Percentiles rank a stretch among this genome's conserved stretches.
Evolutionary conservation across 1,140 invertebrate species (phyloP).

Genomic region (Aphis craccivora): DNA sequence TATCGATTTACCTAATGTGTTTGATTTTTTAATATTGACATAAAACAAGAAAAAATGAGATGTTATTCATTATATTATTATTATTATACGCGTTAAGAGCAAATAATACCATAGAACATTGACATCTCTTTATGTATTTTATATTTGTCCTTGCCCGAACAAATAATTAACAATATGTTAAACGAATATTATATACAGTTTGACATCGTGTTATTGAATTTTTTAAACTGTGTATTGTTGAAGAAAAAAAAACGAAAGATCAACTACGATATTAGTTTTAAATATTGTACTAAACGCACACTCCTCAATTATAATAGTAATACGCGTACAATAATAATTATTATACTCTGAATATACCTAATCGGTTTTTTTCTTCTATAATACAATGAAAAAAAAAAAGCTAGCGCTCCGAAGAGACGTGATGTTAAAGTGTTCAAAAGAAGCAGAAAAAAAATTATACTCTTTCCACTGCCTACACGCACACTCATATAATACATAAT

Average conservation of each 20-base stretch:
- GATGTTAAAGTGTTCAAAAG: constrained; percentile 9
- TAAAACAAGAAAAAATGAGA: too few relatives aligned
- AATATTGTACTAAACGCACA: not conserved
- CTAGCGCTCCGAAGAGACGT: not conserved
- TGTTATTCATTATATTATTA: too few relatives aligned
- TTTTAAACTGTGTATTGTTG: not conserved
- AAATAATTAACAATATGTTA: not conserved
- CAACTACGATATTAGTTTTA: not conserved
- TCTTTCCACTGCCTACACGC: not conserved
- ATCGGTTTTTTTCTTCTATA: not conserved
- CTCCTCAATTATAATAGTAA: not conserved
- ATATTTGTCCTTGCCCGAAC: not conserved
- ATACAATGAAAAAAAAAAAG: not conserved
- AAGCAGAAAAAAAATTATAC: not conserved
- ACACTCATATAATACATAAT: not conserved
- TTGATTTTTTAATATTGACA: not conserved
- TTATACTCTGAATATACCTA: not conserved
- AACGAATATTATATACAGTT: not conserved
- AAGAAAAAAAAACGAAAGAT: not conserved
- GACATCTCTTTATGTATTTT: too few relatives aligned
- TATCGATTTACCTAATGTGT: not conserved
- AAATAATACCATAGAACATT: too few relatives aligned
- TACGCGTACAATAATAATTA: constrained; percentile 16
- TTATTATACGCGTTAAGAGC: too few relatives aligned
- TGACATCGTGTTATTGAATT: not conserved